Evolutionary conservation across 2,888 invertebrate genomes (phyloP).

Genomic region (Druceiella hillmani): DNA sequence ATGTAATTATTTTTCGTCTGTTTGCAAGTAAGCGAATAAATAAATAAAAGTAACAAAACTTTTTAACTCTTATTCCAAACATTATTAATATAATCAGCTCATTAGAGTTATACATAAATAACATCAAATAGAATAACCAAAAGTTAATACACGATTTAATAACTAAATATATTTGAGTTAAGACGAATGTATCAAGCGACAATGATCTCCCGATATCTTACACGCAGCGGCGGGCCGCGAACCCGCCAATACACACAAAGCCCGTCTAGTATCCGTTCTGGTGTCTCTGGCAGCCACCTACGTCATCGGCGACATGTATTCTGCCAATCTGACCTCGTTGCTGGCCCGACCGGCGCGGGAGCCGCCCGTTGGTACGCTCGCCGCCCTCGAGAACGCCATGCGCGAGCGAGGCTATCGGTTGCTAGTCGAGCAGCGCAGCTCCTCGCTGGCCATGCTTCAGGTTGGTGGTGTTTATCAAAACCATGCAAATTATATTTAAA

Average conservation of each 20-base stretch:
- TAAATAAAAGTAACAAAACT: no score
- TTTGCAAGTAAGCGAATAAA: no score
- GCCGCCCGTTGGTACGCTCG: conserved; percentile 60
- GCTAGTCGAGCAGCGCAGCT: conserved; percentile 67
- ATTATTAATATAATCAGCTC: no score
- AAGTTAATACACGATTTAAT: no score
- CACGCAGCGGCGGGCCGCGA: conserved; percentile 49
- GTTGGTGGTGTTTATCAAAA: conserved; percentile 31
- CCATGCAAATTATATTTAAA: conserved; percentile 10
- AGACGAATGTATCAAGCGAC: no score
- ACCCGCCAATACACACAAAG: conserved; percentile 59
- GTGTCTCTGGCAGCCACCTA: conserved; percentile 72
- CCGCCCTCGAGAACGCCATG: conserved; percentile 63
- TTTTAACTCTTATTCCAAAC: no score
- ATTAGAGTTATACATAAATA: no score
- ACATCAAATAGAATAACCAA: no score
- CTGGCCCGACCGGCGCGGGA: conserved; percentile 69
- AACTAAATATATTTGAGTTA: no score
- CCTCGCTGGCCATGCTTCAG: conserved; percentile 64
- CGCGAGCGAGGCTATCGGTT: conserved; percentile 56
- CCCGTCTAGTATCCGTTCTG: conserved; percentile 62
- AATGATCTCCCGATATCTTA: no score
- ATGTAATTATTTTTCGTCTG: no score
- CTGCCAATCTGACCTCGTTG: conserved; percentile 69
- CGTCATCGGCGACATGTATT: conserved; percentile 73